These are phyloP conservation scores for Uloborus diversus DNA, from an alignment of 1,140 invertebrate genomes.

Conservation along the genomic window DNA sequence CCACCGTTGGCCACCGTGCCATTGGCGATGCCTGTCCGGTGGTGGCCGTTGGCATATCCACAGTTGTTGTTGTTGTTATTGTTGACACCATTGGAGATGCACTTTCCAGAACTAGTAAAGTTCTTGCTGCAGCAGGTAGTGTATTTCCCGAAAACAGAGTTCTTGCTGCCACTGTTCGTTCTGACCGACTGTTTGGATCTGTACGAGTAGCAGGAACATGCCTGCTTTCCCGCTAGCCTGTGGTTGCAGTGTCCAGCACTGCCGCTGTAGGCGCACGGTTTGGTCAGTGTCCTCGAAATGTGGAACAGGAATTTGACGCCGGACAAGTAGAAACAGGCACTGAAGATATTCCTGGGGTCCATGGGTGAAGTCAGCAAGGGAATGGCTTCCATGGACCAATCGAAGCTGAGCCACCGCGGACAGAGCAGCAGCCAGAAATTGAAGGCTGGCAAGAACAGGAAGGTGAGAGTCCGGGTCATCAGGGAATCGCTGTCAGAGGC, in stretches of 20 bases:
- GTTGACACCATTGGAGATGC: too few relatives aligned
- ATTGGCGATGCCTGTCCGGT: not conserved
- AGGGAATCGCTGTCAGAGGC: slow-evolving; percentile 64
- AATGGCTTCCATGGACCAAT: slow-evolving; percentile 95
- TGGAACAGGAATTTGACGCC: slow-evolving; percentile 2
- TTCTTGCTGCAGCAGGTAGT: not conserved
- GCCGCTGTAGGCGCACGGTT: slow-evolving; percentile 3
- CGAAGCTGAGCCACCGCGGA: slow-evolving; percentile 86
- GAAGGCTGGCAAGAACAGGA: slow-evolving; percentile 85
- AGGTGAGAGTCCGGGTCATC: slow-evolving; percentile 74
- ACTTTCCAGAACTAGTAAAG: too few relatives aligned
- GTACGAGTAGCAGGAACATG: too few relatives aligned
- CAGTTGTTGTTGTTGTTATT: not conserved
- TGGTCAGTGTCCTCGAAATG: not conserved
- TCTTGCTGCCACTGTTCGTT: not conserved
- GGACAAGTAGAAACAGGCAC: slow-evolving; percentile 75
- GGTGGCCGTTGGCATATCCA: not conserved
- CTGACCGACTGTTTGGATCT: too few relatives aligned
- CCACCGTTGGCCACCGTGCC: not conserved
- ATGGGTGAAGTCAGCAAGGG: slow-evolving; percentile 77
- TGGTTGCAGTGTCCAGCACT: slow-evolving; percentile 3
- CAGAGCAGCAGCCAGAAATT: slow-evolving; percentile 84
- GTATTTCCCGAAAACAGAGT: not conserved
- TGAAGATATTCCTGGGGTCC: slow-evolving; percentile 79
- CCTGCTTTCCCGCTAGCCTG: slow-evolving; percentile 3